Evolutionary conservation across 1,140 invertebrate species (phyloP).

Genomic region (Ylistrum balloti): DNA sequence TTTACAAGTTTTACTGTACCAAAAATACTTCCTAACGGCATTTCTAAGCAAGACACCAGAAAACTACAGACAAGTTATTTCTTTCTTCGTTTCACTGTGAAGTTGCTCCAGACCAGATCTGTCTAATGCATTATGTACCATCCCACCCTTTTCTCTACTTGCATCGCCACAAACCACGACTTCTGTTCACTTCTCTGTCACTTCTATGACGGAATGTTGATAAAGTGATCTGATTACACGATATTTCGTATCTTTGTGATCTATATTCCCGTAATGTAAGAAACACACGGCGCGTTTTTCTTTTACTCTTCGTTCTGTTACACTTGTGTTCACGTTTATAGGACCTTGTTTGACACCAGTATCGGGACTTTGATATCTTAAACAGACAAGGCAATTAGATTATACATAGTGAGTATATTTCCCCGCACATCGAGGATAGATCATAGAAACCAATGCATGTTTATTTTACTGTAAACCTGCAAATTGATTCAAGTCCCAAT

Average conservation of each 20-base stretch:
- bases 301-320: background rate
- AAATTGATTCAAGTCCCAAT: background rate
- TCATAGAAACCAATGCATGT: background rate
- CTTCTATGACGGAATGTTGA: too few species aligned
- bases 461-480: constrained; percentile 20
- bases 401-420: background rate
- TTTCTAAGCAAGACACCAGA: too few species aligned
- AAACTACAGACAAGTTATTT: too few species aligned
- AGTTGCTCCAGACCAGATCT: too few species aligned
- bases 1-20: too few species aligned
- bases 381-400: background rate
- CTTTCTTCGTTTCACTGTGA: too few species aligned
- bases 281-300: background rate
- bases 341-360: background rate
- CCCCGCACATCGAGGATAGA: background rate
- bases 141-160: too few species aligned
- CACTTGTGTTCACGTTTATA: background rate
- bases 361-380: background rate
- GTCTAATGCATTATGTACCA: too few species aligned
- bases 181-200: too few species aligned
- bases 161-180: too few species aligned
- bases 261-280: background rate
- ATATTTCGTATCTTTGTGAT: background rate
- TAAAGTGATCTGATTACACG: background rate
- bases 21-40: too few species aligned